These are phyloP conservation scores for Brenthis ino DNA, from an alignment of 2,888 invertebrate species.

Conservation along the genomic window DNA sequence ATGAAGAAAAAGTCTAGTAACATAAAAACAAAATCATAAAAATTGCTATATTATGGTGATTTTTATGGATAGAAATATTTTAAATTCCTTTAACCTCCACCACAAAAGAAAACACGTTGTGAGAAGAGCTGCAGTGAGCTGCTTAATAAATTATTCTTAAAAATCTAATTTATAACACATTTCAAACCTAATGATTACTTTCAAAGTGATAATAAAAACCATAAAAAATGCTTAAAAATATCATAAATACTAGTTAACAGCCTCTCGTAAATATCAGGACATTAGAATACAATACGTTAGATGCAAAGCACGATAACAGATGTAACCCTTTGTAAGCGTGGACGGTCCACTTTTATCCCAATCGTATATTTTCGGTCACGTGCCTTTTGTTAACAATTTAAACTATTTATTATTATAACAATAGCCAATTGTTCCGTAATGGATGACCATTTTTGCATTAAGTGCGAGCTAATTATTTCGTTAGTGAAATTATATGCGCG, in stretches of 20 bases:
- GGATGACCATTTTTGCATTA: slow-evolving; percentile 64
- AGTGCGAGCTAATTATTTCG: slow-evolving; percentile 68
- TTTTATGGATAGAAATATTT: not conserved
- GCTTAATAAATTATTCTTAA: too few species aligned
- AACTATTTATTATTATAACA: slow-evolving; percentile 61
- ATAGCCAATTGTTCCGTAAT: slow-evolving; percentile 54
- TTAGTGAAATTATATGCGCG: slow-evolving; percentile 69
- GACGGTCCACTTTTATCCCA: slow-evolving; percentile 48
- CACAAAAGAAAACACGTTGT: too few species aligned
- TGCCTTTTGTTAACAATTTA: slow-evolving; percentile 62
- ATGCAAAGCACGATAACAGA: slow-evolving; percentile 43
- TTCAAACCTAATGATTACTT: slow-evolving; percentile 1
- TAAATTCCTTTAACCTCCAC: not conserved
- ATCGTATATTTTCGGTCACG: slow-evolving; percentile 61
- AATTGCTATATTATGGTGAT: not conserved
- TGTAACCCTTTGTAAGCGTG: slow-evolving; percentile 48
- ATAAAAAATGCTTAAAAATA: slow-evolving; percentile 17
- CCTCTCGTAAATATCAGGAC: slow-evolving; percentile 17
- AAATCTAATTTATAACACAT: not conserved
- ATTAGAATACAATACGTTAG: slow-evolving; percentile 45
- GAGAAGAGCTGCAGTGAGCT: too few species aligned
- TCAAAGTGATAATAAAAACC: slow-evolving; percentile 10
- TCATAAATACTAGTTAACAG: slow-evolving; percentile 17
- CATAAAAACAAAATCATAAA: not conserved
- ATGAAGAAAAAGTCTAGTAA: too few species aligned